Base-by-base conservation (phyloP, 2,888 invertebrate species). In the Pterostichus madidus region DNA sequence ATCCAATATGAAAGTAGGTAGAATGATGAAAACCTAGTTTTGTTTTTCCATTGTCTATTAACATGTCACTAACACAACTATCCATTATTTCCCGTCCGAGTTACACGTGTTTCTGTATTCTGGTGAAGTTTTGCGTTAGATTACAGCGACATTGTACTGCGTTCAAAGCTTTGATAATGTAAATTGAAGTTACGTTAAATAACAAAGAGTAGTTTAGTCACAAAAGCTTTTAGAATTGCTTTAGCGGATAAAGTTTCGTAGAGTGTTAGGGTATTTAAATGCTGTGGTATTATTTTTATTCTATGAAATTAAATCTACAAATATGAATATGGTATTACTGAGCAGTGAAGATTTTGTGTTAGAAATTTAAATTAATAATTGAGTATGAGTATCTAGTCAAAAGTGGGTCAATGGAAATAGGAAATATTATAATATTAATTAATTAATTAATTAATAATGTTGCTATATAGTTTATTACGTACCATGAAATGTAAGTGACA, bases 181-280 rank as follows among this genome's bases (percentile, higher is more conserved):
- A 35, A 64, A 64, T 64, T 64, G 64, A 64, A 64, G 64, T 64
- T 61, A 61, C 61, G 61, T 61, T 64, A 64, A 64, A 64, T 64
- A 64, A 64, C 64, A 64, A 64, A 64, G 64, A 64, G 35, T 64
- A 39, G 64, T 64, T 64, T 64, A 64, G 64, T 39, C 32, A 35
- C 64, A 64, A 64, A 64, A 64, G 64, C 64, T 64, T 64, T 64
- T 64, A 64, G 35, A 64, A 64, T 35, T 64, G 64, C 7, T 35
- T 49, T n/a, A 64, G 35, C 35, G 35, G 64, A 64, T n/a, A 64
- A 35, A 35, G 64, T 64, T 64, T 35, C 10, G 32, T 11, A 35
- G 64, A 31, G 4, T 64, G 64, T 64, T 64, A 11, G n/a, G n/a
- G n/a, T 64, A 64, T 64, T 64, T 64, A 64, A 64, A 64, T 64